Conservation (phyloP, 53 echinoderm and acorn worm species). For the Echinometra lucunter region DNA sequence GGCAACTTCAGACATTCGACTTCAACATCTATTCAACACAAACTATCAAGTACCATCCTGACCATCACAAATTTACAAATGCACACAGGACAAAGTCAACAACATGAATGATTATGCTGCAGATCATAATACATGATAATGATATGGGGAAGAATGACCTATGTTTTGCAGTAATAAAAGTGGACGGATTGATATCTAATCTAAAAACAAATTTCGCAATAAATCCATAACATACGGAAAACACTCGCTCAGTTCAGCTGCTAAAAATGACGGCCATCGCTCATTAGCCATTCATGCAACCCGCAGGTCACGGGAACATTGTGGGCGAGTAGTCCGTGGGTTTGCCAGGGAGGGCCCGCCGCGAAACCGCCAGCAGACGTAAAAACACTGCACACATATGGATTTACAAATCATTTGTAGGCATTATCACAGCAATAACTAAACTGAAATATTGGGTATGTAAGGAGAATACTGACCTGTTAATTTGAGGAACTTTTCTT, state of each 20-base stretch:
- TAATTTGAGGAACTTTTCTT: not conserved
- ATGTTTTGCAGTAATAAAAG: too few relatives aligned
- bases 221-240: not conserved
- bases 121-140: too few relatives aligned
- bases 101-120: too few relatives aligned
- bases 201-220: too few relatives aligned
- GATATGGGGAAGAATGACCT: too few relatives aligned
- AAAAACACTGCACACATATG: not conserved
- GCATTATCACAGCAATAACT: not conserved
- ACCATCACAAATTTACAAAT: too few relatives aligned
- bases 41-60: too few relatives aligned
- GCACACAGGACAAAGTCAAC: too few relatives aligned
- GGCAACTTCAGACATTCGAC: too few relatives aligned
- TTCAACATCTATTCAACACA: too few relatives aligned
- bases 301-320: not conserved
- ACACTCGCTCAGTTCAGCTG: not conserved
- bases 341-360: not conserved
- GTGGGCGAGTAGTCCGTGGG: not conserved
- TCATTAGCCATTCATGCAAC: constrained; percentile 25
- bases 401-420: not conserved
- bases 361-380: not conserved
- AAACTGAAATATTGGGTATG: not conserved
- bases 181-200: not conserved
- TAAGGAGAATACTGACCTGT: not conserved
- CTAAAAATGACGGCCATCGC: not conserved